Evolutionary conservation across 30 jellyfish, hydroid and myxozoan genomes (phyloP).

Genomic region (Turritopsis rubra): DNA sequence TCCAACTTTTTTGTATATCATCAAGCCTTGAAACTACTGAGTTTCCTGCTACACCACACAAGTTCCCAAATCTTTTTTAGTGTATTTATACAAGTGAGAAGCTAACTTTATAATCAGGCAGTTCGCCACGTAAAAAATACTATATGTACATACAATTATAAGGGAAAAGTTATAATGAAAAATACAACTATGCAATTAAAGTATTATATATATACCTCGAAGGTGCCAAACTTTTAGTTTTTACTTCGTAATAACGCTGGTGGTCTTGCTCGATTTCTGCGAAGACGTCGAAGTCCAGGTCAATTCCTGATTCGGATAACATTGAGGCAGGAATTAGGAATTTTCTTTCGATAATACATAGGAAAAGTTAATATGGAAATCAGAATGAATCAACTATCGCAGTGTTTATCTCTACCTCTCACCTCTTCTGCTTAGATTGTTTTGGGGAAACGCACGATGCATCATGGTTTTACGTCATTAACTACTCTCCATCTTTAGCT

Average conservation of each 20-base stretch:
- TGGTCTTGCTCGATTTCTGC: constrained; percentile 33
- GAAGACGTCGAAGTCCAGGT: constrained; percentile 34
- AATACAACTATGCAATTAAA: too few species aligned
- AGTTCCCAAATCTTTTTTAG: too few species aligned
- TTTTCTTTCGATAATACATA: background rate
- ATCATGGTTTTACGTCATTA: background rate
- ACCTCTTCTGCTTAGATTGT: background rate
- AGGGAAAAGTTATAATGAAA: too few species aligned
- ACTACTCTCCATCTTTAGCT: background rate
- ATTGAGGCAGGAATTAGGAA: constrained; percentile 1
- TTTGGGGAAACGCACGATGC: background rate
- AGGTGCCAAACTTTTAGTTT: constrained; percentile 21
- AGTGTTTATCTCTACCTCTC: background rate
- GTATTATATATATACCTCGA: constrained; percentile 22
- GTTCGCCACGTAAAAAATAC: too few species aligned
- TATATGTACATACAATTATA: background rate
- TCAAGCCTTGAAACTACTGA: too few species aligned
- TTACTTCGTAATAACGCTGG: constrained; percentile 26
- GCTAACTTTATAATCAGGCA: too few species aligned
- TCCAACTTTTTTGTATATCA: too few species aligned
- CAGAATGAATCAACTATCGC: background rate
- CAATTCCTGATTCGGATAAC: constrained; percentile 34
- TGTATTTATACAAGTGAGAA: too few species aligned
- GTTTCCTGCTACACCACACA: too few species aligned
- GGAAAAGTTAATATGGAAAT: background rate